phyloP scores from a whole-genome alignment of 2,888 invertebrate species.

The Acronicta psi region DNA sequence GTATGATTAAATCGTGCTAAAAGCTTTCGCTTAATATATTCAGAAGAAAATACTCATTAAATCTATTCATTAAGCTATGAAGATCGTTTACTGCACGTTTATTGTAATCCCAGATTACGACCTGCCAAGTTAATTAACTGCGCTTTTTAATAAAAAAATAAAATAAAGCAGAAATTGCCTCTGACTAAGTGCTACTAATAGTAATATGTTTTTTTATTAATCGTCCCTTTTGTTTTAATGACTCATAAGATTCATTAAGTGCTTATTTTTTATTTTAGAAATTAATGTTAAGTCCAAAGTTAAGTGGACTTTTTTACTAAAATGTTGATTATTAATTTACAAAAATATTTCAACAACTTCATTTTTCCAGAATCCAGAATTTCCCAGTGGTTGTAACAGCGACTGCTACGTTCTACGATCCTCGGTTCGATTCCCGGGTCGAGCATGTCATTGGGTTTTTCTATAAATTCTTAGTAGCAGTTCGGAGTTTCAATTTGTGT shows the following conservation, averaged over 20 bases:
- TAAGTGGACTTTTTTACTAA: too few species aligned
- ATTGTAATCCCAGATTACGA: slow-evolving; percentile 60
- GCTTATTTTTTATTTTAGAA: not conserved
- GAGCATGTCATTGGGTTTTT: too few species aligned
- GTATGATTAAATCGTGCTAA: slow-evolving; percentile 47
- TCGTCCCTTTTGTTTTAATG: slow-evolving; percentile 11
- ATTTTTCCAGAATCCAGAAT: too few species aligned
- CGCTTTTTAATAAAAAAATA: slow-evolving; percentile 53
- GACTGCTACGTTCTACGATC: too few species aligned
- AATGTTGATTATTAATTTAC: too few species aligned
- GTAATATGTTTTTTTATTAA: slow-evolving; percentile 28
- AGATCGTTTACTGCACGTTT: slow-evolving; percentile 64
- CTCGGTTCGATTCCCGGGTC: too few species aligned
- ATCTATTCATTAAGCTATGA: slow-evolving; percentile 63
- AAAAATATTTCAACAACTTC: too few species aligned
- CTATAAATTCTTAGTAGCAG: too few species aligned
- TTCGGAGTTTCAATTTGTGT: too few species aligned
- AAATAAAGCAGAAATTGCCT: slow-evolving; percentile 44
- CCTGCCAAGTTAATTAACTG: slow-evolving; percentile 54
- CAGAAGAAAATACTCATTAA: slow-evolving; percentile 62
- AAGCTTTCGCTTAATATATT: slow-evolving; percentile 56
- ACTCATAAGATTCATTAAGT: not conserved
- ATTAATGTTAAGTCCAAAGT: too few species aligned
- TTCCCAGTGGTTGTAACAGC: too few species aligned
- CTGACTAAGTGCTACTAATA: slow-evolving; percentile 28